Evolutionary conservation across 2,888 invertebrate genomes (phyloP).

Genomic region (Dinocampus coccinellae): DNA sequence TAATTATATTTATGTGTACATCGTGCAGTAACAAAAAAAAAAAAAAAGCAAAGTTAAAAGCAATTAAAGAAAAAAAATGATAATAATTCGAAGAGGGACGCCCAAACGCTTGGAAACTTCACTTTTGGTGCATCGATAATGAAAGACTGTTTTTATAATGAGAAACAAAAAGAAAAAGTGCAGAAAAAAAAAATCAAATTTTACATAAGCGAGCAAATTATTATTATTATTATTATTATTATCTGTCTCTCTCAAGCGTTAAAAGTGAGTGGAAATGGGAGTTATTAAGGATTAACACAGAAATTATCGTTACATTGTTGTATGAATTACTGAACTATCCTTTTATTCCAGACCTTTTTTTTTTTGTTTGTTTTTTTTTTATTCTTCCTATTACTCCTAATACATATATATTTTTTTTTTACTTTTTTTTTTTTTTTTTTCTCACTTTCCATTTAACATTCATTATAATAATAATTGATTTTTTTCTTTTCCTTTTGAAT

Average conservation of each 20-base stretch:
- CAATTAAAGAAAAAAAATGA: not conserved
- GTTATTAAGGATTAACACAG: slow-evolving; percentile 47
- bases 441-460: not conserved
- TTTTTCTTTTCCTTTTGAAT: not conserved
- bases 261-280: slow-evolving; percentile 39
- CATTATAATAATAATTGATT: not conserved
- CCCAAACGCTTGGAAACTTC: slow-evolving; percentile 43
- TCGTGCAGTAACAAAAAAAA: not conserved
- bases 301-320: slow-evolving; percentile 48
- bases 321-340: slow-evolving; percentile 41
- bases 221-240: slow-evolving; percentile 7
- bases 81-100: slow-evolving; percentile 26
- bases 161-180: slow-evolving; percentile 35
- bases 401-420: slow-evolving; percentile 22
- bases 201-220: slow-evolving; percentile 34
- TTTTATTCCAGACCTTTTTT: not conserved
- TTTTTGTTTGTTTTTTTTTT: not conserved
- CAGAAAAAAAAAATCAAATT: slow-evolving; percentile 40
- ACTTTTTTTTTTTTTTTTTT: slow-evolving; percentile 13
- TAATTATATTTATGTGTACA: slow-evolving; percentile 26
- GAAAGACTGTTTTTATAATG: slow-evolving; percentile 58
- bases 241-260: slow-evolving; percentile 6
- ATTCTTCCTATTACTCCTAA: slow-evolving; percentile 14
- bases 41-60: not conserved
- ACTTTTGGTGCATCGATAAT: slow-evolving; percentile 52